Conservation (phyloP, 1,140 invertebrate species). For the Aphidius ervi region DNA sequence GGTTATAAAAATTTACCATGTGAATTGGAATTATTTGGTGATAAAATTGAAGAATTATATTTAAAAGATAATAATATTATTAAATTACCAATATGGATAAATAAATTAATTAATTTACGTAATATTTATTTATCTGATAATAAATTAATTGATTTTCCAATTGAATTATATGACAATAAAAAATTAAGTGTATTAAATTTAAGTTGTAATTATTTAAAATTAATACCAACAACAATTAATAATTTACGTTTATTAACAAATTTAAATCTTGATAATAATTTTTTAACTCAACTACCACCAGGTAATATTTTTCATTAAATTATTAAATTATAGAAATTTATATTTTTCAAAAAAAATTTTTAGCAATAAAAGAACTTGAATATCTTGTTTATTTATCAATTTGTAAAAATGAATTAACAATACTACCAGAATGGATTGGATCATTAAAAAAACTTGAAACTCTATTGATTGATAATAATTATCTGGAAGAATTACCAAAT, state of each 20-base stretch:
- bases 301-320: slow-evolving; percentile 29
- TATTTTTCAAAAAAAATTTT: neutral
- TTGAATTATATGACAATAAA: slow-evolving; percentile 30
- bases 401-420: slow-evolving; percentile 35
- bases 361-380: slow-evolving; percentile 33
- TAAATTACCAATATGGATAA: slow-evolving; percentile 37
- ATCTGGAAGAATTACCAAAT: slow-evolving; percentile 40
- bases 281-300: slow-evolving; percentile 29
- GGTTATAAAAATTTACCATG: slow-evolving; percentile 35
- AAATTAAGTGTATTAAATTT: slow-evolving; percentile 37
- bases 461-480: slow-evolving; percentile 40
- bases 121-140: slow-evolving; percentile 43
- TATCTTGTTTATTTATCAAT: slow-evolving; percentile 36
- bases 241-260: slow-evolving; percentile 29
- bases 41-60: slow-evolving; percentile 40
- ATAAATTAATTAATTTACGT: slow-evolving; percentile 36
- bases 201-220: slow-evolving; percentile 34
- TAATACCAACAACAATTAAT: slow-evolving; percentile 30
- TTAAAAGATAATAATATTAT: slow-evolving; percentile 41
- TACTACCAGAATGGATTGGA: slow-evolving; percentile 41
- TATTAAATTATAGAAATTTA: slow-evolving; percentile 3
- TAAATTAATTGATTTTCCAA: slow-evolving; percentile 33
- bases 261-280: slow-evolving; percentile 37
- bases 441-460: slow-evolving; percentile 36
- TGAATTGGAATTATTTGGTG: slow-evolving; percentile 29